phyloP scores from a whole-genome alignment of 2,888 invertebrate species.

The Neuroscelio doddi region DNA sequence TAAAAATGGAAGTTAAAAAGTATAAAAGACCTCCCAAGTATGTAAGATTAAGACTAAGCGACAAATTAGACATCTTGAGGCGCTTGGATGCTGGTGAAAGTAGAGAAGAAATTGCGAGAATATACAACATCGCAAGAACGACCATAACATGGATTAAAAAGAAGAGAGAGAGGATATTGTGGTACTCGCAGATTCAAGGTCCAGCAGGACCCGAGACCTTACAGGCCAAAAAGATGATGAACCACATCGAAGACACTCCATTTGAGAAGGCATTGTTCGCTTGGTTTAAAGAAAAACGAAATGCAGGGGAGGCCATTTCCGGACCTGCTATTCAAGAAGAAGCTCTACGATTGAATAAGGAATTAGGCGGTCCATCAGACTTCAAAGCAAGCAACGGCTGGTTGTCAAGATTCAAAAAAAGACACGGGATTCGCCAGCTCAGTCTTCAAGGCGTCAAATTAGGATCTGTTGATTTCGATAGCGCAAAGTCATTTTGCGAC shows the following conservation, averaged over 20 bases:
- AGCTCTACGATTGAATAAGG: constrained; percentile 24
- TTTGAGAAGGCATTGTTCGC: constrained; percentile 28
- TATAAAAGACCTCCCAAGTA: constrained; percentile 30
- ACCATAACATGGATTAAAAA: constrained; percentile 35
- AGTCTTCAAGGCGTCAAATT: constrained; percentile 31
- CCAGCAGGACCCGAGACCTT: constrained; percentile 25
- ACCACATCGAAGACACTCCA: constrained; percentile 21
- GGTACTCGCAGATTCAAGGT: constrained; percentile 31
- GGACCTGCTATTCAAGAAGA: constrained; percentile 27
- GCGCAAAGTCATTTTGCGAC: constrained; percentile 33
- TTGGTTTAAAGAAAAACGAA: constrained; percentile 29
- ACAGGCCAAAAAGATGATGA: constrained; percentile 30
- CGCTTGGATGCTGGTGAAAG: constrained; percentile 32
- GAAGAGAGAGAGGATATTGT: constrained; percentile 25
- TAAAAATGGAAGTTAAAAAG: constrained; percentile 1
- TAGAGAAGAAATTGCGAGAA: constrained; percentile 18
- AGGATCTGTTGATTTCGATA: constrained; percentile 35
- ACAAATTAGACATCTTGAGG: constrained; percentile 30
- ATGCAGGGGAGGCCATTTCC: constrained; percentile 19
- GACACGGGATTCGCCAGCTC: constrained; percentile 37
- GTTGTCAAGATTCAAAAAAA: constrained; percentile 40
- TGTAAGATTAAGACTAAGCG: constrained; percentile 19
- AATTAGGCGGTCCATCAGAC: constrained; percentile 28
- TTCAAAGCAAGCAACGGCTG: constrained; percentile 43
- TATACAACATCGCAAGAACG: constrained; percentile 22